phyloP scores from a whole-genome alignment of 2,888 invertebrate species.

The Latrodectus elegans region DNA sequence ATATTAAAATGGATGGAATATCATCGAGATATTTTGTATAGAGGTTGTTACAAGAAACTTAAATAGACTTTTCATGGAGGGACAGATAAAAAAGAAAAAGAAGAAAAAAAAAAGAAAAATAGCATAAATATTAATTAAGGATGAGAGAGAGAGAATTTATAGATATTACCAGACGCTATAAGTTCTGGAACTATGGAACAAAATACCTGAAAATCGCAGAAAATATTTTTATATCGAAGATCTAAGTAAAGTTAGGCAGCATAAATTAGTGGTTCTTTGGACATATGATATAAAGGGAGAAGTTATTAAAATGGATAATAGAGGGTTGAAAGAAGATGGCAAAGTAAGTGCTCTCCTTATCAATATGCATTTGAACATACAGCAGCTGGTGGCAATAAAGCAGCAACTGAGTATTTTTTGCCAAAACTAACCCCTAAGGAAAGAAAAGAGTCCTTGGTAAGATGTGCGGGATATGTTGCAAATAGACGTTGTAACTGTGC shows the following conservation, averaged over 20 bases:
- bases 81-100: no score
- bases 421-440: conserved; percentile 50
- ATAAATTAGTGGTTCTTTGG: conserved; percentile 51
- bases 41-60: no score
- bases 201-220: neutral
- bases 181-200: neutral
- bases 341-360: conserved; percentile 26
- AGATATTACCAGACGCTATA: no score
- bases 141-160: no score
- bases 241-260: neutral
- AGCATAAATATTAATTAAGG: no score
- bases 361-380: conserved; percentile 48
- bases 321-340: conserved; percentile 14
- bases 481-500: conserved; percentile 14
- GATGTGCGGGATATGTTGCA: conserved; percentile 42
- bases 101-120: no score
- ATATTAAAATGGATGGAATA: neutral
- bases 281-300: conserved; percentile 56
- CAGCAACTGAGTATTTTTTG: conserved; percentile 44
- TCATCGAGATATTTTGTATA: neutral
- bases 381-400: conserved; percentile 55
- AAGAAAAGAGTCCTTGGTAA: conserved; percentile 39
- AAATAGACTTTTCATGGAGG: no score
- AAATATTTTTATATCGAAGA: neutral
- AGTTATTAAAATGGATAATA: conserved; percentile 15